Evolutionary conservation across 2,113 vertebrate species (phyloP).

Genomic region (Hiodon tergisus): DNA sequence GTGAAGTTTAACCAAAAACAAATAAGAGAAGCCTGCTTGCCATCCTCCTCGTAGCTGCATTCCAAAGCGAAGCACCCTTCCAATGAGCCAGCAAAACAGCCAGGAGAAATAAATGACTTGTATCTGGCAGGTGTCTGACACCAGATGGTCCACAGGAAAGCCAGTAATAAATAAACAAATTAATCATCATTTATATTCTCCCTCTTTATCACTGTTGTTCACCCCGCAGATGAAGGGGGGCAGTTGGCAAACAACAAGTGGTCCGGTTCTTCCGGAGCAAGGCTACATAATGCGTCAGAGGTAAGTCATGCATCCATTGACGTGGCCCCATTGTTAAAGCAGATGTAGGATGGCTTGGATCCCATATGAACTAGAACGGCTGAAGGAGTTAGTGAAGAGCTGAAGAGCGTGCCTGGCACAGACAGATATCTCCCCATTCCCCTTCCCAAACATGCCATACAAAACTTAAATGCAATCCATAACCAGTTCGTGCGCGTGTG

Average conservation of each 20-base stretch:
- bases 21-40: not conserved
- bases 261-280: not conserved
- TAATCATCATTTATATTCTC: not conserved
- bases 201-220: not conserved
- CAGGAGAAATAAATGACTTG: not conserved
- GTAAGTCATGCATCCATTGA: not conserved
- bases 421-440: not conserved
- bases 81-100: not conserved
- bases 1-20: not conserved
- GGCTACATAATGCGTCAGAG: not conserved
- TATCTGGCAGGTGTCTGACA: not conserved
- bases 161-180: slow-evolving; percentile 14
- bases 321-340: slow-evolving; percentile 1
- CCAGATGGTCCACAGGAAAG: slow-evolving; percentile 2
- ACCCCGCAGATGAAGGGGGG: not conserved
- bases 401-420: not conserved
- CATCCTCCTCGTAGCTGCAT: slow-evolving; percentile 5
- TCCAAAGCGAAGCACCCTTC: not conserved
- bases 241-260: not conserved
- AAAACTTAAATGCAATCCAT: not conserved
- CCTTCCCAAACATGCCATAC: not conserved
- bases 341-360: not conserved
- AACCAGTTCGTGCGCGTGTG: not conserved
- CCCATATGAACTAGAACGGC: not conserved
- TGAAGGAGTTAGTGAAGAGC: not conserved